Conservation (phyloP, 2,797 vertebrate species). For the Sternotherus odoratus region DNA sequence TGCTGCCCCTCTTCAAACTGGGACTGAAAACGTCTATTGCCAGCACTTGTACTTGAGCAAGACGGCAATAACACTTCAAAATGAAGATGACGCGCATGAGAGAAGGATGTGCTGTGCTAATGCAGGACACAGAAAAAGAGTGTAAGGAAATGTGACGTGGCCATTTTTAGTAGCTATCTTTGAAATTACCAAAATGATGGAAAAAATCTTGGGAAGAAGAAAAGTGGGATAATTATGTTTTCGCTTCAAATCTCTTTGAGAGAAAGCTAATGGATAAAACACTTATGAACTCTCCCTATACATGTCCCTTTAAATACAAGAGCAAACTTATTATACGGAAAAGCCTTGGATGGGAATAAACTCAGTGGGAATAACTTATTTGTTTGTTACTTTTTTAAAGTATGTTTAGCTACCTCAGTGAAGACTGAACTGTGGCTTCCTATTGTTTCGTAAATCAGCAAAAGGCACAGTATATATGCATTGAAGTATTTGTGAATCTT, state of each 20-base stretch:
- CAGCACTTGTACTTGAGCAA: too few species aligned
- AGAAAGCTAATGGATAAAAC: background rate
- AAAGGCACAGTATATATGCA: background rate
- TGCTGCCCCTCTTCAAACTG: too few species aligned
- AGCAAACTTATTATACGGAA: too few species aligned
- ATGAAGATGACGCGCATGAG: too few species aligned
- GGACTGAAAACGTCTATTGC: too few species aligned
- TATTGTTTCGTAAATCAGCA: background rate
- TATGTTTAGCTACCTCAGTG: rapidly evolving
- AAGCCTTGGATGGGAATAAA: too few species aligned
- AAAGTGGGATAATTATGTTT: background rate
- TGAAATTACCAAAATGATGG: background rate
- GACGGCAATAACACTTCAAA: too few species aligned
- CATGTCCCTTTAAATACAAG: background rate
- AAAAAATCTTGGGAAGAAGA: background rate
- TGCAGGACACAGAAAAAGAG: too few species aligned
- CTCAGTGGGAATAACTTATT: background rate
- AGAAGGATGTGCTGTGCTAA: too few species aligned
- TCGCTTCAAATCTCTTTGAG: background rate
- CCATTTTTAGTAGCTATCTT: background rate
- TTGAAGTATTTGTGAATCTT: background rate
- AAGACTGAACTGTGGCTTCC: background rate
- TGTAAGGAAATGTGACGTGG: background rate
- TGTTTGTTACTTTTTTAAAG: background rate
- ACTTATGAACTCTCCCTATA: background rate